Conservation (phyloP, 2,888 invertebrate genomes). For the Macaria liturata region DNA sequence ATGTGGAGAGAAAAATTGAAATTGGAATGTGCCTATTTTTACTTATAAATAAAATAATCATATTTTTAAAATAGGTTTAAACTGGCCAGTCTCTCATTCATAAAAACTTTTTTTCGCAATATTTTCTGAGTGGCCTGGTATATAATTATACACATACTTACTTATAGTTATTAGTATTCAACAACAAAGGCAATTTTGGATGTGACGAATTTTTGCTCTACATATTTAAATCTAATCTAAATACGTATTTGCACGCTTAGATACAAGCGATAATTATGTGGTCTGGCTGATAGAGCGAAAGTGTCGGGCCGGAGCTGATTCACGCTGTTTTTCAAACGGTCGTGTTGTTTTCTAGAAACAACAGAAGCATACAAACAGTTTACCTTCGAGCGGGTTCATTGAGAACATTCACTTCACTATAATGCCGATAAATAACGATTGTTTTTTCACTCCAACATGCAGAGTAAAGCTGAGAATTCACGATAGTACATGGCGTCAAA, state of each 20-base stretch:
- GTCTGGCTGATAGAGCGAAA: conserved; percentile 6
- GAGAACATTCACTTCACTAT: conserved; percentile 19
- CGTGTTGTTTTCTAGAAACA: conserved; percentile 21
- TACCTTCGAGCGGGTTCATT: conserved; percentile 15
- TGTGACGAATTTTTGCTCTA: no score
- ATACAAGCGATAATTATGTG: conserved; percentile 13
- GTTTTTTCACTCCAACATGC: conserved; percentile 5
- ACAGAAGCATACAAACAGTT: conserved; percentile 18
- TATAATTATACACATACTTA: no score
- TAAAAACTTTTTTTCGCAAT: no score
- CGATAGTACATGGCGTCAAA: neutral
- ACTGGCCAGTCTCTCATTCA: no score
- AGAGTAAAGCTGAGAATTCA: conserved; percentile 2
- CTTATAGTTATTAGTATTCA: no score
- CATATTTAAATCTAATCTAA: no score
- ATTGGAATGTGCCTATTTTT: no score
- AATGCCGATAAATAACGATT: conserved; percentile 19
- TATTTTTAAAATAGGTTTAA: no score
- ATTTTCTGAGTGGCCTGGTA: no score
- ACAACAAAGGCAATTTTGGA: no score
- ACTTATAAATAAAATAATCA: no score
- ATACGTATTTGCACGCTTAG: neutral
- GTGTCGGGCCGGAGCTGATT: conserved; percentile 7
- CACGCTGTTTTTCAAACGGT: conserved; percentile 18
- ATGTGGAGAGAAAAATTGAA: no score